Evolutionary conservation across 2,888 invertebrate genomes (phyloP), one percentile per base, ranked within the genome.

Genomic region (Drosophila paracracens): DNA sequence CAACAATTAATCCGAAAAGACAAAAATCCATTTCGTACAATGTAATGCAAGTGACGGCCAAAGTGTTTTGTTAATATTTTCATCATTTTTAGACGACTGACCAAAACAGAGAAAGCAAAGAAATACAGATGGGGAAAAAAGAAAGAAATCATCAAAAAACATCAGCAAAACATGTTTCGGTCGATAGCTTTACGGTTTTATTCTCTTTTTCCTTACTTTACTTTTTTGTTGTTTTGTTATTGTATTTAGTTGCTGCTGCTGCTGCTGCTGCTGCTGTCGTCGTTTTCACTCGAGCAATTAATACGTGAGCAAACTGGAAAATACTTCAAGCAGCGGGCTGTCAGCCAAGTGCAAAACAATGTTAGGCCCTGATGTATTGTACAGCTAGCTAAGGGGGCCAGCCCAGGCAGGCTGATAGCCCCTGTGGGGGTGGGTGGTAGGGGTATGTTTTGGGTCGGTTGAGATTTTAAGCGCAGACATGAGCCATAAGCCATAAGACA

Each of bases 291-390:
- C 86, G 79, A 83, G 87, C 87, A 87, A 87, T 87, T 87, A 87
- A 87, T 87, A 87, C 87, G 87, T 87, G 87, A 90, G 89, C 77
- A 90, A 90, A 87, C 89, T 87, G 83, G 79, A 83, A 86, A 86
- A 85, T 82, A 76, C 80, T 67, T 66, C 56, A 62, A 69, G 64
- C 67, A 71, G 63, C 56, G 66, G 63, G 74, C 73, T 71, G 70
- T 67, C 65, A 76, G 74, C 79, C 85, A 84, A 85, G 84, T 85
- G 90, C 85, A 85, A 89, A 85, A 88, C 90, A 85, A 75, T 85
- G 85, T 85, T 89, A 70, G 76, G 76, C 72, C 70, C 82, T 82
- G 84, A 70, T 81, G 84, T 78, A 87, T 81, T 75, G 65, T 78
- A 66, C 40, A 38, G 35, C 62, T 62, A 33, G 33, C 33, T 11